These are phyloP conservation scores for Kryptopterus vitreolus DNA, from an alignment of 2,797 vertebrate species.

Conservation along the genomic window DNA sequence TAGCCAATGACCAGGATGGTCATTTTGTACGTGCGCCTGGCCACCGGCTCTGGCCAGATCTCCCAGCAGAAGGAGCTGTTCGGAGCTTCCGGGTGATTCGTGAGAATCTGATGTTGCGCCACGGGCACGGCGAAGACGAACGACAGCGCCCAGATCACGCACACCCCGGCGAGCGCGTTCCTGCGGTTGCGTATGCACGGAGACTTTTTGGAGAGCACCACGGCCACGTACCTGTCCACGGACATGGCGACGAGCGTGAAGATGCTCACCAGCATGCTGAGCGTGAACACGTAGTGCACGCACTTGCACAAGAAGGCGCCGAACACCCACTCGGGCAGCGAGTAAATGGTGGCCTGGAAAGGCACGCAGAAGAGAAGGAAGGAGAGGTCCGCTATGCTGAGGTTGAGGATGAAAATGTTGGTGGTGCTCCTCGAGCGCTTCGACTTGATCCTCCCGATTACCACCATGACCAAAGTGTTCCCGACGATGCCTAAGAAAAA, in stretches of 20 bases:
- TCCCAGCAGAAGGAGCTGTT: constrained; percentile 89
- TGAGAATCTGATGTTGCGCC: constrained; percentile 78
- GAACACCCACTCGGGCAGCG: constrained; percentile 80
- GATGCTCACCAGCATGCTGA: constrained; percentile 84
- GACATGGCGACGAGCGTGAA: constrained; percentile 86
- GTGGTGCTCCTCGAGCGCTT: constrained; percentile 70
- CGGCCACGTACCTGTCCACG: constrained; percentile 83
- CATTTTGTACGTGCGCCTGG: constrained; percentile 74
- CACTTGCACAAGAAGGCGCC: constrained; percentile 79
- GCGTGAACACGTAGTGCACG: constrained; percentile 78
- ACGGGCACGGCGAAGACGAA: constrained; percentile 77
- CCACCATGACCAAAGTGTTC: constrained; percentile 78
- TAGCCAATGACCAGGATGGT: constrained; percentile 78
- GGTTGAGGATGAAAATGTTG: constrained; percentile 84
- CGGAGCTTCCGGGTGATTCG: constrained; percentile 69
- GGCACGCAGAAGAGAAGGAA: constrained; percentile 80
- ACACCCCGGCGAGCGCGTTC: constrained; percentile 72
- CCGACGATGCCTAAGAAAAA: constrained; percentile 81
- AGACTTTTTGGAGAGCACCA: constrained; percentile 75
- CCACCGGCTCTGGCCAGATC: constrained; percentile 66
- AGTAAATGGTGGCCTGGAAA: constrained; percentile 79
- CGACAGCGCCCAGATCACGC: constrained; percentile 76
- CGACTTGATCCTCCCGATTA: constrained; percentile 68
- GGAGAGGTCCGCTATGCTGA: constrained; percentile 80
- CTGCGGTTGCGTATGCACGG: constrained; percentile 72